These are phyloP conservation scores for Drosophila nikananu DNA, from an alignment of 1,140 invertebrate genomes.

Conservation along the genomic window DNA sequence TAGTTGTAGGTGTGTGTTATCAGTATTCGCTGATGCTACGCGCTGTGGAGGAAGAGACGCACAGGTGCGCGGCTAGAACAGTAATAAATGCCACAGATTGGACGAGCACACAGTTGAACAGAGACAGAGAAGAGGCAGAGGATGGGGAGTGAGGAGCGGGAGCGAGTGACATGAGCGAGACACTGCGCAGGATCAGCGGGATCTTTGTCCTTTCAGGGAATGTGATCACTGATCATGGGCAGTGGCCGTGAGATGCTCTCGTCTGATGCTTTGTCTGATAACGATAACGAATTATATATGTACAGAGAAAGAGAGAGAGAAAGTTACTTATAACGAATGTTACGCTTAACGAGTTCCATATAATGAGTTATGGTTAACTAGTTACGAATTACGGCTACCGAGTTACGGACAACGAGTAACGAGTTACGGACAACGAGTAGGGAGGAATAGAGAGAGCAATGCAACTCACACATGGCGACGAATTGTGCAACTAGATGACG, in stretches of 20 bases:
- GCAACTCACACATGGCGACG: slow-evolving; percentile 79
- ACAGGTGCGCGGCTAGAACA: slow-evolving; percentile 82
- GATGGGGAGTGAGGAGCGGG: neutral
- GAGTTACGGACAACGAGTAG: slow-evolving; percentile 33
- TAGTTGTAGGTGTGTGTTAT: slow-evolving; percentile 27
- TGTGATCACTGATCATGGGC: slow-evolving; percentile 23
- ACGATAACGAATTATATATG: slow-evolving; percentile 9
- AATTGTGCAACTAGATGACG: slow-evolving; percentile 79
- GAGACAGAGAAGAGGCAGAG: slow-evolving; percentile 20
- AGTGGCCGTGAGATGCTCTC: neutral
- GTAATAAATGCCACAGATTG: slow-evolving; percentile 83
- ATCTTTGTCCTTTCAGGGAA: neutral
- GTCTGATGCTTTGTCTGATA: slow-evolving; percentile 7
- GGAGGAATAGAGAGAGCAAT: slow-evolving; percentile 38
- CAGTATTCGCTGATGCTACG: slow-evolving; percentile 32
- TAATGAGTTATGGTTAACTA: slow-evolving; percentile 12
- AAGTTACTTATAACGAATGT: slow-evolving; percentile 9
- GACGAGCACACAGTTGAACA: slow-evolving; percentile 61
- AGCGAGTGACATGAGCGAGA: slow-evolving; percentile 25
- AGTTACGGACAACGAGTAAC: slow-evolving; percentile 31
- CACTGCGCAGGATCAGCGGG: slow-evolving; percentile 29
- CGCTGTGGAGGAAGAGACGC: slow-evolving; percentile 59
- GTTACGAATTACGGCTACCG: slow-evolving; percentile 21
- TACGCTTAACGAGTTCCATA: slow-evolving; percentile 9
- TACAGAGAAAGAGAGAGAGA: slow-evolving; percentile 4